A percentile compares a stretch with the other conserved stretches of the same genome.
Evolutionary conservation across 2,113 vertebrate genomes (phyloP).

Genomic region (Dromas ardeola): DNA sequence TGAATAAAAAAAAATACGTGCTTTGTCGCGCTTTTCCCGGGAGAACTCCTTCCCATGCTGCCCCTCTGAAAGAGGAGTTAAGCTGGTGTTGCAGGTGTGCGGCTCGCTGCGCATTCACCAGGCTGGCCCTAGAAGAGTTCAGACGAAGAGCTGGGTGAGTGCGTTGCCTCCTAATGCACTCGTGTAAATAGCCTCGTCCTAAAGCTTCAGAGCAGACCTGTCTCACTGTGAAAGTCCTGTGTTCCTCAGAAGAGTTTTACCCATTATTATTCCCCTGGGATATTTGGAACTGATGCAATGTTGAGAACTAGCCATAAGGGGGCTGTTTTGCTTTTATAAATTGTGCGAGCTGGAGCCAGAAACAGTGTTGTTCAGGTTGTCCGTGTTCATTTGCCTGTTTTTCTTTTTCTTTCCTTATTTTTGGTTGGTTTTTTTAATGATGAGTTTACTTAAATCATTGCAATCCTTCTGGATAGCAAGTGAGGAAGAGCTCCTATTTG

Average conservation of each 20-base stretch:
- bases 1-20: accelerated
- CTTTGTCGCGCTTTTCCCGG: background rate
- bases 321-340: slow-evolving; percentile 7
- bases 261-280: background rate
- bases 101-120: background rate
- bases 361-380: background rate
- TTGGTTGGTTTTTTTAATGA: background rate
- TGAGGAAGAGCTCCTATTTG: background rate
- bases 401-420: background rate
- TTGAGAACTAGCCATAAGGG: slow-evolving; percentile 27
- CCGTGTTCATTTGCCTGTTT: background rate
- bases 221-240: background rate
- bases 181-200: background rate
- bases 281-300: background rate
- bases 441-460: background rate
- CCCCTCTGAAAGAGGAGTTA: background rate
- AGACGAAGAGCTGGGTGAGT: background rate
- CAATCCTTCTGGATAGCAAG: background rate
- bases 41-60: background rate
- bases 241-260: background rate
- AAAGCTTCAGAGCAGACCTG: background rate
- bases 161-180: background rate
- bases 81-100: background rate
- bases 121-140: background rate
- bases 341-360: background rate